Evolutionary conservation across 2,888 invertebrate genomes (phyloP).

Genomic region (Heterodera filipjevi): DNA sequence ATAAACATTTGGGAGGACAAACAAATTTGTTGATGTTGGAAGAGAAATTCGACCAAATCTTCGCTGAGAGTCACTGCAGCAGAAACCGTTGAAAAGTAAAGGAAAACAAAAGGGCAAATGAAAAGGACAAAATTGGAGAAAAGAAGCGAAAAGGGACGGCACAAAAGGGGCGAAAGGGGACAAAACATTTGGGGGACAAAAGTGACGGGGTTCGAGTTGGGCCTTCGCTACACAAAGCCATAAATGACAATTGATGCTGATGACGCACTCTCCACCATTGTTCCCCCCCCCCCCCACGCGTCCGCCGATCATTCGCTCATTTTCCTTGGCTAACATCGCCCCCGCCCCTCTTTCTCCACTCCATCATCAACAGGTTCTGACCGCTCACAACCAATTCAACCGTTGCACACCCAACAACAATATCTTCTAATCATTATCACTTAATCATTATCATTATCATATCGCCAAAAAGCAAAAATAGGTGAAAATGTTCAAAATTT

Average conservation of each 20-base stretch:
- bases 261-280: background rate
- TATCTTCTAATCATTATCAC: no score
- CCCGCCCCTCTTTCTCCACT: background rate
- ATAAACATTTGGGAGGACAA: background rate
- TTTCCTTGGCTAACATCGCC: background rate
- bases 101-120: background rate
- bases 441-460: no score
- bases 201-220: no score
- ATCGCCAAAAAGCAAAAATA: no score
- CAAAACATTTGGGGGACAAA: background rate
- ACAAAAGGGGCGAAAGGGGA: background rate
- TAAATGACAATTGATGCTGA: background rate
- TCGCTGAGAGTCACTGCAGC: background rate
- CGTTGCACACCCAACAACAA: no score
- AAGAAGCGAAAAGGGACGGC: background rate
- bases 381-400: no score
- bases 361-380: background rate
- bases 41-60: slow-evolving; percentile 27
- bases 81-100: background rate
- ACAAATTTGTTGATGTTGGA: slow-evolving; percentile 30
- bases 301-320: background rate
- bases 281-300: background rate
- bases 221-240: background rate
- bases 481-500: no score
- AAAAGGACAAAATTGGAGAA: background rate